Evolutionary conservation across 2,797 vertebrate species (phyloP), one percentile per base, ranked within the genome.

Genomic region (Anableps anableps): DNA sequence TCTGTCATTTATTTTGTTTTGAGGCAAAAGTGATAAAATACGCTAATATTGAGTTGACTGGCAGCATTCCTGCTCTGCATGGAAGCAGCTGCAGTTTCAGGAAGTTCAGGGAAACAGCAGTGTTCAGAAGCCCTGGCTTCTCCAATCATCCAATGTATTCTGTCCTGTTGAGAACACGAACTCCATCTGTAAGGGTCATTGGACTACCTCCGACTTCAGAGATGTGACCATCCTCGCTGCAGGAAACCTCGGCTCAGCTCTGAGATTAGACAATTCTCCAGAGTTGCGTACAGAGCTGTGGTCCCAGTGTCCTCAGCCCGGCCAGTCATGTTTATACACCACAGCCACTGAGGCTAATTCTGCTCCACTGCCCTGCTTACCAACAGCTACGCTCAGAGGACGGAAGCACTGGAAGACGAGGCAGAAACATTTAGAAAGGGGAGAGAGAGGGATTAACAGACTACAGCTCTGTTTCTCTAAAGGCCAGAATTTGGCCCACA

Each of bases 141-240:
- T 45, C 79, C 77, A 10, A 55, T 87, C 71, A 81, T 36, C 80
- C 76, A 10, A 55, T 87, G 73, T 77, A 66, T 29, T 83, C 66
- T 60, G 82, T 89, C 88, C 85, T 72, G 79, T 29, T 84, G 81
- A n/a, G 60, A 74, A 83, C 81, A 71, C 75, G 55, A 83, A 80
- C 80, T 38, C 51, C 64, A 17, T 85, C 82, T 90, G 88, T 90
- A 81, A 89, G 88, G 91, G 90, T 90, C 89, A 92, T 75, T 80
- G 82, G 88, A 79, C 90, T 80, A 72, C 83, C 85, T 87, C 80
- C 38, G 77, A 89, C 88, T 88, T 80, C 26, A 6, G 81, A 84
- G 87, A 90, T 79, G 72, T 80, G 84, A 92, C 89, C 77, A 64
- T 41, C 78, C 80, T 85, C 84, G 50, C 80, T 75, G 77, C 85